Evolutionary conservation across 2,888 invertebrate species (phyloP), one percentile per base, ranked within the genome.

Genomic region (Plusia festucae): DNA sequence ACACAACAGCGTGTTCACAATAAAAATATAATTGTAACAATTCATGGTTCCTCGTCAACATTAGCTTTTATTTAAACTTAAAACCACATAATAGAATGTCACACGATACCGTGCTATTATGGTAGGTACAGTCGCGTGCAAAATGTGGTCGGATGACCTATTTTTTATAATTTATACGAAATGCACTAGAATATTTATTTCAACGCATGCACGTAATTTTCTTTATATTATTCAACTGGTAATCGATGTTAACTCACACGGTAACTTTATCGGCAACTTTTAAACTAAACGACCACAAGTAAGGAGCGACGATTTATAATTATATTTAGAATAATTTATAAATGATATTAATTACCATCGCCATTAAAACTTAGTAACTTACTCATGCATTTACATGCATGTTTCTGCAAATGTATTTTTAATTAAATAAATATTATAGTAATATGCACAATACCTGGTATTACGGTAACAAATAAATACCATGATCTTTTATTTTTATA

Each of bases 71-170:
- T 68, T 61, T 34, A 16, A 34, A 58, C n/a, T n/a, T n/a, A 40
- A 20, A 70, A 73, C 62, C 76, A n/a, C 55, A 18, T 58, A 54
- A 61, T 61, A 62, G 61, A 44, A 11, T 63, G 58, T 20, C 65
- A 58, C 51, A 13, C 24, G 52, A 51, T 58, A 52, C 22, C 22
- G 8, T 30, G 13, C 63, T 52, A 49, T 59, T 62, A 49, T 58
- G 52, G 18, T 54, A 20, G 27, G 65, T 71, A 62, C 65, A 67
- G 55, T 62, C 78, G 68, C 66, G 79, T 55, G 65, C 78, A 81
- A 78, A 77, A 73, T 74, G 76, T 70, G 76, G 79, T 75, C 51
- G 61, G 24, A 2, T 61, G 61, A 56, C 74, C 65, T 59, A 58
- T 8, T 59, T 68, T 49, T 34, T 22, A 27, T 53, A 22, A 16